phyloP scores from a whole-genome alignment of 2,888 invertebrate species.

The Parasteatoda lunata region DNA sequence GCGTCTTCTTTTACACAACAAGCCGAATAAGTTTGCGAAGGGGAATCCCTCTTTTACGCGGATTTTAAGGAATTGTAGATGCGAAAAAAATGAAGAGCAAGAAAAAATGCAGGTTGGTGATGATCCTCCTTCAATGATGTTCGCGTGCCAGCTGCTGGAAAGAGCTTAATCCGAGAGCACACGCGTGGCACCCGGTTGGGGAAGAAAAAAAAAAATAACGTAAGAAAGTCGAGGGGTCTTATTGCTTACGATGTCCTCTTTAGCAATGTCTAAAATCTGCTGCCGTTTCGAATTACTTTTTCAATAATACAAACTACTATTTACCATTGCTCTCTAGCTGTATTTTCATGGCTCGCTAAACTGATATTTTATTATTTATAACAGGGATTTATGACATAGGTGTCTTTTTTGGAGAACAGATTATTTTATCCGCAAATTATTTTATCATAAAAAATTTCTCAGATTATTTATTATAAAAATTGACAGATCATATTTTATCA shows the following conservation, averaged over 20 bases:
- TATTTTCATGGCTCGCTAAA: too few species aligned
- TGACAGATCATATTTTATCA: too few species aligned
- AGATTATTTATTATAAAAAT: too few species aligned
- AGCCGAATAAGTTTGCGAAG: neutral
- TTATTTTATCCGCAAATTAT: too few species aligned
- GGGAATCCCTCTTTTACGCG: constrained; percentile 17
- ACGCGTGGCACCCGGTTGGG: constrained; percentile 44
- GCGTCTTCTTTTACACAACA: constrained; percentile 4
- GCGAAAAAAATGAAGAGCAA: constrained; percentile 15
- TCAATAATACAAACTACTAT: neutral
- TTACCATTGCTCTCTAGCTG: too few species aligned
- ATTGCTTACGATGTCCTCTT: constrained; percentile 6
- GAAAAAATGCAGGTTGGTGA: constrained; percentile 35
- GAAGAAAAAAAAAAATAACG: neutral
- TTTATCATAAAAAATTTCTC: too few species aligned
- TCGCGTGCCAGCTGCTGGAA: constrained; percentile 45
- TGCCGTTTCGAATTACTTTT: constrained; percentile 26
- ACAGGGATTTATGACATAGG: too few species aligned
- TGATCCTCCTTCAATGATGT: constrained; percentile 16
- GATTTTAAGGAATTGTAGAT: constrained; percentile 41
- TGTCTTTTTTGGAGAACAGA: too few species aligned
- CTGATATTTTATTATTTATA: too few species aligned
- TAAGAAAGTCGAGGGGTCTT: neutral
- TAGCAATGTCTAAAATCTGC: constrained; percentile 37
- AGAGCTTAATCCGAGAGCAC: constrained; percentile 37